Conservation (phyloP, 2,888 invertebrate species). For the Calameuta idolon region DNA sequence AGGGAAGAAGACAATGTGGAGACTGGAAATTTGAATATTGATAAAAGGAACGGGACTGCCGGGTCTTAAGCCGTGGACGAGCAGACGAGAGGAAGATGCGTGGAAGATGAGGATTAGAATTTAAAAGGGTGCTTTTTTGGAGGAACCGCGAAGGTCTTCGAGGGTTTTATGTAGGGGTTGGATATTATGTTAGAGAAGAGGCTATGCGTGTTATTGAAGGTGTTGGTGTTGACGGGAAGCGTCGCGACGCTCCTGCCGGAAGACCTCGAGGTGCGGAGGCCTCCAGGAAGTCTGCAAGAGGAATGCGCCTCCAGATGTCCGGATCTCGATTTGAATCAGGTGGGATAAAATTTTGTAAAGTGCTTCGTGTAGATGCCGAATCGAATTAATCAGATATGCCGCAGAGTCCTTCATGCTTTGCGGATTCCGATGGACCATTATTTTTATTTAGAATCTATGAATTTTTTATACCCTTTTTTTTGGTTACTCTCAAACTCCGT, state of each 20-base stretch:
- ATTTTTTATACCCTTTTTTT: neutral
- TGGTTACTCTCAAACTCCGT: neutral
- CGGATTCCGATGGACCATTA: neutral
- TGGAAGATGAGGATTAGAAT: slow-evolving; percentile 22
- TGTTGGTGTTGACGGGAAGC: slow-evolving; percentile 53
- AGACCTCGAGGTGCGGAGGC: slow-evolving; percentile 45
- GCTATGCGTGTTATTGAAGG: slow-evolving; percentile 52
- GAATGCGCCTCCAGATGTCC: slow-evolving; percentile 60
- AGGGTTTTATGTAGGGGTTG: slow-evolving; percentile 28
- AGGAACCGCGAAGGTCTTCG: slow-evolving; percentile 24
- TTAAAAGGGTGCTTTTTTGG: slow-evolving; percentile 2
- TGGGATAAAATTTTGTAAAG: slow-evolving; percentile 17
- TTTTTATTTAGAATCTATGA: neutral
- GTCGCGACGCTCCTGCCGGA: slow-evolving; percentile 51
- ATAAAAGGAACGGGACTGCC: neutral
- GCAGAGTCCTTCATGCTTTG: neutral
- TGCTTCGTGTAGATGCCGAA: neutral
- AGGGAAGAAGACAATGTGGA: neutral
- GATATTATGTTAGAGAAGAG: slow-evolving; percentile 59
- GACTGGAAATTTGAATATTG: neutral
- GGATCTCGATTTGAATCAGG: slow-evolving; percentile 59
- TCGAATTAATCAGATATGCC: neutral
- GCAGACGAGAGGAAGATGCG: slow-evolving; percentile 12
- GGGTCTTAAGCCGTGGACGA: neutral
- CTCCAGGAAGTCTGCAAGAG: slow-evolving; percentile 49